Evolutionary conservation across 2,113 vertebrate genomes (phyloP).

Genomic region (Leucopsar rothschildi): DNA sequence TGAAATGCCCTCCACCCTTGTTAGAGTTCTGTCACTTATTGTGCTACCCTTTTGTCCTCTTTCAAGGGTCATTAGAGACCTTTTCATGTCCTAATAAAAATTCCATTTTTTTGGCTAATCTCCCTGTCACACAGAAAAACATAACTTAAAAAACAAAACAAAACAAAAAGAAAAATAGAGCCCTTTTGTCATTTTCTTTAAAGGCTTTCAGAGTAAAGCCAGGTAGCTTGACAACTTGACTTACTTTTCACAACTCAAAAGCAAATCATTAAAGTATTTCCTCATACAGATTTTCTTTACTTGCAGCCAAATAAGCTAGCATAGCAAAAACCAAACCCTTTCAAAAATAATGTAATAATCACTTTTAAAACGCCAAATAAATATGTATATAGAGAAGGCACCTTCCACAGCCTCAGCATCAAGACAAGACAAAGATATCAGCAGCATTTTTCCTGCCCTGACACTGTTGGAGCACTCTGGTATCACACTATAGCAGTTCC

Average conservation of each 20-base stretch:
- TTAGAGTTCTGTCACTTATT: slow-evolving; percentile 68
- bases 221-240: slow-evolving; percentile 14
- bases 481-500: background rate
- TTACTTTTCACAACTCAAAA: slow-evolving; percentile 18
- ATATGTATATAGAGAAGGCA: background rate
- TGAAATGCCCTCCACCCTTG: slow-evolving; percentile 63
- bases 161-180: background rate
- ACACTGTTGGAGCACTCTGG: background rate
- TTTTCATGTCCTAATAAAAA: slow-evolving; percentile 60
- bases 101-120: slow-evolving; percentile 61
- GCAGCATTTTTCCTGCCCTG: background rate
- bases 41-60: slow-evolving; percentile 42
- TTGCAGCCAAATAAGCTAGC: background rate
- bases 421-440: background rate
- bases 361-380: background rate
- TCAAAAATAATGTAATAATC: background rate
- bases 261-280: background rate
- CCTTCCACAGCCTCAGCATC: background rate
- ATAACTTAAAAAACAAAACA: slow-evolving; percentile 35
- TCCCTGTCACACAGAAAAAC: slow-evolving; percentile 36
- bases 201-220: slow-evolving; percentile 10
- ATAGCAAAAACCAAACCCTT: background rate
- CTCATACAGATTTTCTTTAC: background rate
- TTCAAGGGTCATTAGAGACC: slow-evolving; percentile 61
- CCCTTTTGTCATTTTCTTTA: slow-evolving; percentile 3